Base-by-base conservation (phyloP, 2,888 invertebrate genomes). In the Lumbricus terrestris region DNA sequence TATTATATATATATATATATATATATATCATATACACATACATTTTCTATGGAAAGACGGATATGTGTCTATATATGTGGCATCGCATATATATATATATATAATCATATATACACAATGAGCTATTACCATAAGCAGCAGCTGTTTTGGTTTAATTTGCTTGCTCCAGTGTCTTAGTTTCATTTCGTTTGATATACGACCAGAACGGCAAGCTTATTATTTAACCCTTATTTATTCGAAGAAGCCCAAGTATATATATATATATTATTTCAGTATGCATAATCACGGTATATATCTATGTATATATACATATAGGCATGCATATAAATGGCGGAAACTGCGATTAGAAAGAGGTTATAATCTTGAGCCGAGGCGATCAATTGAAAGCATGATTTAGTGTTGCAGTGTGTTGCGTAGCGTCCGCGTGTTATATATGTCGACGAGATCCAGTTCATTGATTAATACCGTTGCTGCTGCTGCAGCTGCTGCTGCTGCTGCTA, bases 81-180 rank as follows among this genome's bases (percentile, higher is more conserved):
- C 40, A 11, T 40, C 15, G 15, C 13, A 69, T 69, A n/a, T 6
- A n/a, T n/a, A n/a, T 3, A n/a, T 69, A 5, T 11, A n/a, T 69
- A 1, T 47, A 69, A n/a, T 16, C n/a, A n/a, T 6, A 69, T 69
- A 16, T 69, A 69, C n/a, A n/a, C n/a, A n/a, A 54, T 11, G 16
- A 18, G 42, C 42, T 42, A 42, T 47, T 40, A 40, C 40, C 40
- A 47, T 47, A 69, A n/a, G n/a, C 69, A n/a, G 69, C 69, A 69
- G 69, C 69, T 69, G 69, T 69, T 69, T 69, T 69, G 69, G 69
- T n/a, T n/a, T 69, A 69, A 69, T 69, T 69, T 69, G 69, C 69
- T 13, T 69, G 69, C n/a, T 69, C 69, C 69, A 69, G 69, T 69
- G n/a, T 69, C 69, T 69, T 69, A 3, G 69, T 69, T 69, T 69